A percentile compares a stretch with the other conserved stretches of the same genome.
phyloP scores from a whole-genome alignment of 2,888 invertebrate genomes.

The Cerastis leucographa region DNA sequence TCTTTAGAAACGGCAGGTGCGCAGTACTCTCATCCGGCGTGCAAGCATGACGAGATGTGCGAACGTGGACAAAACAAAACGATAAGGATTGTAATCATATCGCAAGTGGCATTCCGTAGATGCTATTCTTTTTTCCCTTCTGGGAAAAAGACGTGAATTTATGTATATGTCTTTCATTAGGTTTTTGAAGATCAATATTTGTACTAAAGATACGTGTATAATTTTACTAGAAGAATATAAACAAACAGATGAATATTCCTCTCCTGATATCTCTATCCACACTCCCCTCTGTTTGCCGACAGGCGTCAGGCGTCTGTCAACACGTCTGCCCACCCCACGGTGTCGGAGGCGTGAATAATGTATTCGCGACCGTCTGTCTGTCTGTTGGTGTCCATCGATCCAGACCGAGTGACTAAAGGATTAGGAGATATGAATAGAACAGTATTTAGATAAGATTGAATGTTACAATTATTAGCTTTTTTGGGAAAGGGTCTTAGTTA shows the following conservation, averaged over 20 bases:
- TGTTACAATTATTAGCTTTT: not conserved
- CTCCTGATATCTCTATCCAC: constrained; percentile 24
- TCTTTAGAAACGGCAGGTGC: not conserved
- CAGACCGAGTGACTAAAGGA: constrained; percentile 25
- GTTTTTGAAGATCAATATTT: not conserved
- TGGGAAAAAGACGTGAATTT: not conserved
- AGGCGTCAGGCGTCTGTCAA: constrained; percentile 46
- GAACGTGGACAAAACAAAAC: not conserved
- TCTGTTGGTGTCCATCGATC: constrained; percentile 55
- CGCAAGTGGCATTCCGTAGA: no score
- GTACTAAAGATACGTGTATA: not conserved
- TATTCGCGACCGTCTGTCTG: constrained; percentile 53
- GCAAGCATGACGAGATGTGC: not conserved
- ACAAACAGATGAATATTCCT: constrained; percentile 29
- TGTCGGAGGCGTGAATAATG: constrained; percentile 57
- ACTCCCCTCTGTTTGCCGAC: constrained; percentile 43
- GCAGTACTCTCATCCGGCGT: not conserved
- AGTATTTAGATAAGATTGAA: not conserved
- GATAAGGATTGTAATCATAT: not conserved
- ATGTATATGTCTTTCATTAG: not conserved
- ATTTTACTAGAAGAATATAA: constrained; percentile 14
- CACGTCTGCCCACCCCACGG: constrained; percentile 45
- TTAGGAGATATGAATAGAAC: constrained; percentile 6
- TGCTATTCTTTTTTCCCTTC: not conserved
- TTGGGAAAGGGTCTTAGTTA: not conserved